Evolutionary conservation across 1,140 invertebrate species (phyloP).

Genomic region (Battus philenor): DNA sequence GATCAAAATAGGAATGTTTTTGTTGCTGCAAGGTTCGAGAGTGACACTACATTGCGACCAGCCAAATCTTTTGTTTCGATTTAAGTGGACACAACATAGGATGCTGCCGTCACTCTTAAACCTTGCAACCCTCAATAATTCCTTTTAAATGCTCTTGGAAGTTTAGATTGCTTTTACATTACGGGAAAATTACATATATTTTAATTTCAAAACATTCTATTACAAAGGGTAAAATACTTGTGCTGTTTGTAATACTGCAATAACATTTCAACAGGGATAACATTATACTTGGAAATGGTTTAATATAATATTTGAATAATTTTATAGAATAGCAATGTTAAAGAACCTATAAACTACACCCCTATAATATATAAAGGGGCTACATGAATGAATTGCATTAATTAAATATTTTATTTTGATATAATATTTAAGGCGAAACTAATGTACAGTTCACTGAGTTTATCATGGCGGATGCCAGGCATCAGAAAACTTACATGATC

Average conservation of each 20-base stretch:
- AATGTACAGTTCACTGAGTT: slow-evolving; percentile 38
- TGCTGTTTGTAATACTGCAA: slow-evolving; percentile 4
- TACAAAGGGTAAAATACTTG: background rate
- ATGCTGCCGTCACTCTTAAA: slow-evolving; percentile 56
- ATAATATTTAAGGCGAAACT: slow-evolving; percentile 51
- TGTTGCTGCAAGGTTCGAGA: slow-evolving; percentile 33
- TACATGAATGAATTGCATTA: slow-evolving; percentile 68
- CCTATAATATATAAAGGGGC: slow-evolving; percentile 46
- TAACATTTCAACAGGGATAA: background rate
- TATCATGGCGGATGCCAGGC: slow-evolving; percentile 25
- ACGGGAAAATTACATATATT: slow-evolving; percentile 25
- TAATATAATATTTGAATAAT: slow-evolving; percentile 22
- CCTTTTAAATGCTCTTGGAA: slow-evolving; percentile 21
- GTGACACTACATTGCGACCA: slow-evolving; percentile 59
- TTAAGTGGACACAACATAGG: slow-evolving; percentile 62
- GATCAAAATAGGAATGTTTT: slow-evolving; percentile 47
- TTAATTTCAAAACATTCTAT: slow-evolving; percentile 14
- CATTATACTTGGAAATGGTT: background rate
- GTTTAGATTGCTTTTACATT: slow-evolving; percentile 13
- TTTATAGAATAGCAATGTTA: slow-evolving; percentile 45
- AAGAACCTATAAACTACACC: slow-evolving; percentile 62
- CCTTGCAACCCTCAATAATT: slow-evolving; percentile 44
- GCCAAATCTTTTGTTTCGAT: slow-evolving; percentile 62
- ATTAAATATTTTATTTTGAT: slow-evolving; percentile 54
- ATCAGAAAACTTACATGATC: slow-evolving; percentile 52